These are phyloP conservation scores for Trogon surrucura DNA, from an alignment of 2,113 vertebrate genomes.

Conservation along the genomic window DNA sequence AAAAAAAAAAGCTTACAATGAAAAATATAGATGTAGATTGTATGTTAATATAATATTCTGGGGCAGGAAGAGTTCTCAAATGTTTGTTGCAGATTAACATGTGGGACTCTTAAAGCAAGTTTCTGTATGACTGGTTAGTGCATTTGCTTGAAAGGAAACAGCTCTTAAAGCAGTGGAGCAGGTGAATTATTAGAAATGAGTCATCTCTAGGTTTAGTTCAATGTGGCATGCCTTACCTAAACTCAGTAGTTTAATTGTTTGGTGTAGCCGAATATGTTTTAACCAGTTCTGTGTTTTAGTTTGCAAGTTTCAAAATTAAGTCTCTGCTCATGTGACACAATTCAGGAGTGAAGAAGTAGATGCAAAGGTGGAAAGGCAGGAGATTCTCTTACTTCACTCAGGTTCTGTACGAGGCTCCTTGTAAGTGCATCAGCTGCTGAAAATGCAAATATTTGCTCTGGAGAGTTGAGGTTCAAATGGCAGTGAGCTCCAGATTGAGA, in stretches of 20 bases:
- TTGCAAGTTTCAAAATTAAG: not conserved
- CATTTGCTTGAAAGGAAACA: not conserved
- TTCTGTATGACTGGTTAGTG: not conserved
- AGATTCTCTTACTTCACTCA: accelerated
- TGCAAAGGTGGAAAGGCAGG: not conserved
- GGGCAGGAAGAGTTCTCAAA: too few relatives aligned
- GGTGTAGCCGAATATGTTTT: not conserved
- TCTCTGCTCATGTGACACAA: not conserved
- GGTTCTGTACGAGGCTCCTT: accelerated
- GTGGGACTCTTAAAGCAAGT: accelerated
- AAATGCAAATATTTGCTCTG: not conserved
- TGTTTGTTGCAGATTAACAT: not conserved
- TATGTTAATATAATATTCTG: not conserved
- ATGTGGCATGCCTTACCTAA: not conserved
- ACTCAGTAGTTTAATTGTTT: not conserved
- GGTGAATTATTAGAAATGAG: not conserved
- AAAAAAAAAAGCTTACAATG: not conserved
- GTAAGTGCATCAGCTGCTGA: not conserved
- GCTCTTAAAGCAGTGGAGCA: not conserved
- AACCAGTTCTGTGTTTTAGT: not conserved
- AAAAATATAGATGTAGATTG: not conserved
- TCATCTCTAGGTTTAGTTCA: not conserved
- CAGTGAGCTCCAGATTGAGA: not conserved
- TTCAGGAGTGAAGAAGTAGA: not conserved
- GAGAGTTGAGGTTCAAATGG: not conserved